phyloP scores from a whole-genome alignment of 1,140 invertebrate species.

The Ditylenchus dipsaci region DNA sequence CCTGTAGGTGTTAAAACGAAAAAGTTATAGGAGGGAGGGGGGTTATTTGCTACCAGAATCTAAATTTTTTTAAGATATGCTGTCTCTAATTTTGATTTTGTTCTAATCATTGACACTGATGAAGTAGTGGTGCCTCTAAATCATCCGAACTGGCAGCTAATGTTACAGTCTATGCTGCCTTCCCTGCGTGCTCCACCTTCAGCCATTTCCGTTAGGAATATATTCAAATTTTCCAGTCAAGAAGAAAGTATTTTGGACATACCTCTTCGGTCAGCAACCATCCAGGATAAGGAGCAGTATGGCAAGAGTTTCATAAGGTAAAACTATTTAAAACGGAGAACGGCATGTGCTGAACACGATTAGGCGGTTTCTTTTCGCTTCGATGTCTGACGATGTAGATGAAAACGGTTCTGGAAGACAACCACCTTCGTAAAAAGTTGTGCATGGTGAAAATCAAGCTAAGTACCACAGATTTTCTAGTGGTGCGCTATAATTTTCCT shows the following conservation, averaged over 20 bases:
- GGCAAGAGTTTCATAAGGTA: constrained; percentile 69
- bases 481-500: too few relatives aligned
- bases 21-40: too few relatives aligned
- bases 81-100: constrained; percentile 73
- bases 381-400: too few relatives aligned
- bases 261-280: constrained; percentile 51
- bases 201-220: constrained; percentile 39
- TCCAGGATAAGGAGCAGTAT: constrained; percentile 67
- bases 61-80: constrained; percentile 13
- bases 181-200: constrained; percentile 28
- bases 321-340: not conserved
- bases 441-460: too few relatives aligned
- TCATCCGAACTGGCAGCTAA: constrained; percentile 70
- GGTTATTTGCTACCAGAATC: too few relatives aligned
- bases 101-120: constrained; percentile 83
- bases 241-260: constrained; percentile 16
- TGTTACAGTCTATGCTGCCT: constrained; percentile 68
- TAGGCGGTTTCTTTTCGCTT: too few relatives aligned
- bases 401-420: too few relatives aligned
- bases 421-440: too few relatives aligned
- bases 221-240: constrained; percentile 37
- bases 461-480: too few relatives aligned
- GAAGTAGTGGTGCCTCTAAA: constrained; percentile 87
- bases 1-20: too few relatives aligned
- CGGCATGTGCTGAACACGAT: too few relatives aligned